Conservation (phyloP, 2,797 vertebrate genomes). For the Vireo griseus region DNA sequence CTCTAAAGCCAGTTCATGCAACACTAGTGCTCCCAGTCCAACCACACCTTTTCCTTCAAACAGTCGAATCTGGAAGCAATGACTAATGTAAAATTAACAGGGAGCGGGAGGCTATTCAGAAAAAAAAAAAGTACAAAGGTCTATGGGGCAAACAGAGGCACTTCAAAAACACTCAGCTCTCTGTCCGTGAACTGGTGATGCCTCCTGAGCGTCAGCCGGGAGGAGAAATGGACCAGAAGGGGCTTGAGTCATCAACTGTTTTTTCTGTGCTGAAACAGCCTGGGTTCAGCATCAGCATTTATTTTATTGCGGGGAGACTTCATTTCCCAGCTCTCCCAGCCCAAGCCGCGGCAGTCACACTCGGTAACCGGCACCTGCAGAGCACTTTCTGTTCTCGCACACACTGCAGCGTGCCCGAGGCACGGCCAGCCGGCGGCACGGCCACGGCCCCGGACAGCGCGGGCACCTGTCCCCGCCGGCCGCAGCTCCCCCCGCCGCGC, state of each 20-base stretch:
- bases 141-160: not conserved
- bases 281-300: rapidly evolving
- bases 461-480: not conserved
- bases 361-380: not conserved
- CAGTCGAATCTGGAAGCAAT: not conserved
- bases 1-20: not conserved
- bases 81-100: constrained; percentile 11
- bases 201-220: not conserved
- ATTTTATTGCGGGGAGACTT: not conserved
- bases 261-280: not conserved
- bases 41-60: constrained; percentile 33
- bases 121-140: constrained; percentile 8
- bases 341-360: rapidly evolving
- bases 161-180: not conserved
- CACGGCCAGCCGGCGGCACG: not conserved
- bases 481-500: not conserved
- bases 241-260: rapidly evolving
- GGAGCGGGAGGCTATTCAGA: not conserved
- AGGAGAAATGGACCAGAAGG: not conserved
- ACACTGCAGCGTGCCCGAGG: not conserved
- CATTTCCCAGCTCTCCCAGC: not conserved
- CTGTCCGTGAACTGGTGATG: rapidly evolving
- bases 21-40: not conserved
- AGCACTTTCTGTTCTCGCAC: not conserved
- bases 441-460: not conserved